Evolutionary conservation across 2,888 invertebrate genomes (phyloP), one percentile per base, ranked within the genome.

Genomic region (Autographa gamma): DNA sequence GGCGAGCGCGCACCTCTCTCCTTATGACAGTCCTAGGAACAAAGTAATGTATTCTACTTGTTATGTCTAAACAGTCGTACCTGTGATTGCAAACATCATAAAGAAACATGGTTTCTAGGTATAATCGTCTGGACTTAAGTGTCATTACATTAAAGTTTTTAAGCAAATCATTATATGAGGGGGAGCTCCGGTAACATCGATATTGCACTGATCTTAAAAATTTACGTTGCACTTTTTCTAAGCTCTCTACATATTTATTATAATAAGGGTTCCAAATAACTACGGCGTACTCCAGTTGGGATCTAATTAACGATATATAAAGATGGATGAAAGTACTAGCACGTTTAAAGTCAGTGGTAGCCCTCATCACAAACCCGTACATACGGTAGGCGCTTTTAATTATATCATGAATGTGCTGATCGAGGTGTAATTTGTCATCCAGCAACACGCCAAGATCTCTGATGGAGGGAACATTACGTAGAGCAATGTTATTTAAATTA

Each of bases 1-100:
- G 66, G 2, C 66, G 61, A 32, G n/a, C 62, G 32, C 67, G 56
- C 62, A 62, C 67, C 58, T 48, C 67, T 6, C 67, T 62, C 3
- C 62, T 32, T 3, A 62, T 48, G 11, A 67, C 58, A 48, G 60
- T 67, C 34, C 67, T 56, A 16, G 67, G 62, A 0, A 67, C 61
- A 19, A 48, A n/a, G 38, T 61, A 67, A 19, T 38, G 19, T 16
- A 67, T 25, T 56, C 19, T 67, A 16, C 56, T 67, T 1, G 25
- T n/a, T 56, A 67, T 1, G 8, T 67, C 61, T 34, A 32, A 48
- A 32, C 65, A 65, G 43, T 65, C 59, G 31, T 59, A 65, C 59
- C 25, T 65, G 18, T 65, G 19, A 48, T 16, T 14, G 6, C 43
- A 43, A 5, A 43, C 5, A 16, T 16, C 43, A 43, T 16, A 43